A percentile compares a stretch with the other conserved stretches of the same genome.
Evolutionary conservation across 2,888 invertebrate genomes (phyloP).

Genomic region (Lochmaea crataegi): DNA sequence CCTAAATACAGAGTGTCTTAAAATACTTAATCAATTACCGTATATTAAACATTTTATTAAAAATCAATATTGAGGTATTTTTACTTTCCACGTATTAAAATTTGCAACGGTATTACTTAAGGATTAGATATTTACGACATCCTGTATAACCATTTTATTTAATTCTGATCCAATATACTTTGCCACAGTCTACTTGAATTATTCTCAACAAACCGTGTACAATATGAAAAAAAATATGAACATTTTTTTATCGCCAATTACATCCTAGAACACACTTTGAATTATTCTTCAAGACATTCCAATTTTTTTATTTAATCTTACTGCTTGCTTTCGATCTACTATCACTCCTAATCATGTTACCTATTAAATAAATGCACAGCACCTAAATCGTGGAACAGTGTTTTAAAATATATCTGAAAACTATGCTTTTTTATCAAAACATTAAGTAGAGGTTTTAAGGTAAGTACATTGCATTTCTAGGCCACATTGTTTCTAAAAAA

Average conservation of each 20-base stretch:
- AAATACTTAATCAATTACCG: neutral
- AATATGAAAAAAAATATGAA: conserved; percentile 19
- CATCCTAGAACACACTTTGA: conserved; percentile 39
- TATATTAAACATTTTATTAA: conserved; percentile 3
- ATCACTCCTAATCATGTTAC: conserved; percentile 32
- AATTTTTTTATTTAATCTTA: conserved; percentile 24
- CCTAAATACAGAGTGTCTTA: conserved; percentile 9
- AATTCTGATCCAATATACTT: conserved; percentile 34
- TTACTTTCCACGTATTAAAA: neutral
- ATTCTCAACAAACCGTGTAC: conserved; percentile 13
- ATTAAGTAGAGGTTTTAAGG: too few relatives aligned
- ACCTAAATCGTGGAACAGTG: conserved; percentile 51
- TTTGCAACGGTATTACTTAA: neutral
- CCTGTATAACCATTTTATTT: conserved; percentile 14
- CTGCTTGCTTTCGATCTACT: conserved; percentile 25
- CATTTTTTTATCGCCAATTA: conserved; percentile 18
- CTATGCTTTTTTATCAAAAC: neutral
- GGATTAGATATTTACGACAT: neutral
- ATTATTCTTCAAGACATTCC: conserved; percentile 37
- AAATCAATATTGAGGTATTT: conserved; percentile 1
- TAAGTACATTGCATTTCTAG: too few relatives aligned
- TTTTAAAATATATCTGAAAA: conserved; percentile 33
- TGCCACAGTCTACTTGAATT: conserved; percentile 39
- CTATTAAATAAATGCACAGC: conserved; percentile 52
- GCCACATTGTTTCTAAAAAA: too few relatives aligned